phyloP scores from a whole-genome alignment of 2,888 invertebrate species.

The Heterodera filipjevi region DNA sequence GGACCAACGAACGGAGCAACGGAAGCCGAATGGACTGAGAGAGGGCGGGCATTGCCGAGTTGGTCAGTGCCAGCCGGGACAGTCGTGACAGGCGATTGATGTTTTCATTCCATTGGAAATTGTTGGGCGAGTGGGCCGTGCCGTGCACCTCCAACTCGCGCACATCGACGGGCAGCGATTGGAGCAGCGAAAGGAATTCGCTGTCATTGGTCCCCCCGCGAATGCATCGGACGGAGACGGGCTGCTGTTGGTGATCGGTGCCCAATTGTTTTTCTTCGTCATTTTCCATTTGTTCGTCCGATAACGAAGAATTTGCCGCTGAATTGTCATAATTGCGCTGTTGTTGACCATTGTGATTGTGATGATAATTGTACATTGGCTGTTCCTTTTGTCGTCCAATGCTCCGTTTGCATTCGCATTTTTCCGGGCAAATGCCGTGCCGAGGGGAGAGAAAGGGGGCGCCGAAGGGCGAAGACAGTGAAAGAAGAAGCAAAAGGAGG shows the following conservation, averaged over 20 bases:
- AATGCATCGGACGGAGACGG: constrained; percentile 51
- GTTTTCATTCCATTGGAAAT: constrained; percentile 58
- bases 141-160: constrained; percentile 62
- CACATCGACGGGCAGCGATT: constrained; percentile 47
- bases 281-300: too few species aligned
- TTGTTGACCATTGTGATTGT: background rate
- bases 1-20: constrained; percentile 54
- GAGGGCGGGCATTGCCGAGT: constrained; percentile 58
- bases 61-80: constrained; percentile 50
- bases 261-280: background rate
- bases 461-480: background rate
- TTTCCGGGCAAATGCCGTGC: constrained; percentile 44
- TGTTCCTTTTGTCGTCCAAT: background rate
- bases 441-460: background rate
- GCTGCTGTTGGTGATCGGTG: background rate
- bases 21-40: constrained; percentile 54
- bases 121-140: constrained; percentile 52
- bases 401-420: constrained; percentile 51
- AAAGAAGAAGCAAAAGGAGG: background rate
- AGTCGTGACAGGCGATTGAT: constrained; percentile 61
- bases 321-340: background rate
- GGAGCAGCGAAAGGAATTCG: constrained; percentile 52
- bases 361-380: background rate
- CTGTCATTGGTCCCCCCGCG: constrained; percentile 56
- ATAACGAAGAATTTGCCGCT: too few species aligned